A percentile compares a stretch with the other conserved stretches of the same genome.
Evolutionary conservation across 2,888 invertebrate species (phyloP).

Genomic region (Phragmatobia fuliginosa): DNA sequence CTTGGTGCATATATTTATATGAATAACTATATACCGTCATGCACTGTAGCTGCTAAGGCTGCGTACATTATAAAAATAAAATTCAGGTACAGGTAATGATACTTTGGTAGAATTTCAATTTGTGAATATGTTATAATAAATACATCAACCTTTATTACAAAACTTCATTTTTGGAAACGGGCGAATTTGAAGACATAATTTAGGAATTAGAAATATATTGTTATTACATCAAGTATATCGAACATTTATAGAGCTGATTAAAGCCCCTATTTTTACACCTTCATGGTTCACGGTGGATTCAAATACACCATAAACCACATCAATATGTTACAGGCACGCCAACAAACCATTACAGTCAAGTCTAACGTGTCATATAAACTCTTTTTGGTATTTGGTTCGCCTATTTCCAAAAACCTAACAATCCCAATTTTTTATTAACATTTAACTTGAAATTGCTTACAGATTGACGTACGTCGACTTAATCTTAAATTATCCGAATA

Average conservation of each 20-base stretch:
- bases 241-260: neutral
- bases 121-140: conserved; percentile 24
- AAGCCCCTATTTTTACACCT: neutral
- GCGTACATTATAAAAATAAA: conserved; percentile 29
- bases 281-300: neutral
- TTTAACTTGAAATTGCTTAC: neutral
- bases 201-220: neutral
- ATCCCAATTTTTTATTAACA: neutral
- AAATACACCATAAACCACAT: neutral
- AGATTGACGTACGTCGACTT: neutral
- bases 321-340: neutral
- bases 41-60: conserved; percentile 42
- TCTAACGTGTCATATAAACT: neutral
- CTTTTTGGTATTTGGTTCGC: neutral
- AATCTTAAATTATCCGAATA: neutral
- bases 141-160: neutral
- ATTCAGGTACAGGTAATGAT: conserved; percentile 67
- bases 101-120: conserved; percentile 63
- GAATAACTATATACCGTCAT: conserved; percentile 26
- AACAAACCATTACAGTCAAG: neutral
- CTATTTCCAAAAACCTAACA: neutral
- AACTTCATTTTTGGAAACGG: neutral
- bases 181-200: neutral
- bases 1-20: conserved; percentile 37
- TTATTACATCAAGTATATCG: neutral